Conservation (phyloP, 2,113 vertebrate species). For the Malurus melanocephalus region DNA sequence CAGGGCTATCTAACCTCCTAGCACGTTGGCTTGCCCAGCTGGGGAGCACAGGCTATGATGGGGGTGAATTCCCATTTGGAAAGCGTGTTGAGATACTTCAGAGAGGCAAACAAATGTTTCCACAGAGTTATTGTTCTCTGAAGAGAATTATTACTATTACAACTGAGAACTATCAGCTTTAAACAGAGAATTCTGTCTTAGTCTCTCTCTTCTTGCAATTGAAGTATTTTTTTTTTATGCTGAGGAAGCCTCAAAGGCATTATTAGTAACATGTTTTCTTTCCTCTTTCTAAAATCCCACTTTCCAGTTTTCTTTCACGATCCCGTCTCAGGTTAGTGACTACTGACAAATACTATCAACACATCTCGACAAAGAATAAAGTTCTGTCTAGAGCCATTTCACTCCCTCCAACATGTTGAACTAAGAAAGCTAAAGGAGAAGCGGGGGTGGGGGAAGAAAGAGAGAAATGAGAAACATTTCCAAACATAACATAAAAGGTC, state of each 20-base stretch:
- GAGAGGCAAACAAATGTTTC: slow-evolving; percentile 11
- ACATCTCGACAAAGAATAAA: slow-evolving; percentile 46
- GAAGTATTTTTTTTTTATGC: background rate
- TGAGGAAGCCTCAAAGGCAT: slow-evolving; percentile 45
- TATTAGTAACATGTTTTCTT: slow-evolving; percentile 33
- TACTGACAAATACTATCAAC: slow-evolving; percentile 64
- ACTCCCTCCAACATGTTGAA: slow-evolving; percentile 47
- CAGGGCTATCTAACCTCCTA: background rate
- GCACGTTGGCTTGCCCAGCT: background rate
- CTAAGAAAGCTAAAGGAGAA: slow-evolving; percentile 26
- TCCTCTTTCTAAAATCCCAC: slow-evolving; percentile 31
- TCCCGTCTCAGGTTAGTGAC: slow-evolving; percentile 49
- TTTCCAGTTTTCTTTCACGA: slow-evolving; percentile 41
- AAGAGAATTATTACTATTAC: slow-evolving; percentile 31
- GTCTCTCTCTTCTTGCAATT: background rate
- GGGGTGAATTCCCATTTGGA: slow-evolving; percentile 24
- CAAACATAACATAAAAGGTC: slow-evolving; percentile 78
- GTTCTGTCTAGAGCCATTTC: slow-evolving; percentile 55
- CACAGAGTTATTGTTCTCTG: slow-evolving; percentile 6
- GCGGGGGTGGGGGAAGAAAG: slow-evolving; percentile 15
- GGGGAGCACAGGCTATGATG: background rate
- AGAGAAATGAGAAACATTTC: slow-evolving; percentile 63
- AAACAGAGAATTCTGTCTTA: slow-evolving; percentile 28
- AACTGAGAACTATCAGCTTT: slow-evolving; percentile 1
- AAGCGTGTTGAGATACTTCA: slow-evolving; percentile 1